A percentile compares a stretch with the other conserved stretches of the same genome.
phyloP scores from a whole-genome alignment of 2,888 invertebrate genomes.

The Rotaria socialis region DNA sequence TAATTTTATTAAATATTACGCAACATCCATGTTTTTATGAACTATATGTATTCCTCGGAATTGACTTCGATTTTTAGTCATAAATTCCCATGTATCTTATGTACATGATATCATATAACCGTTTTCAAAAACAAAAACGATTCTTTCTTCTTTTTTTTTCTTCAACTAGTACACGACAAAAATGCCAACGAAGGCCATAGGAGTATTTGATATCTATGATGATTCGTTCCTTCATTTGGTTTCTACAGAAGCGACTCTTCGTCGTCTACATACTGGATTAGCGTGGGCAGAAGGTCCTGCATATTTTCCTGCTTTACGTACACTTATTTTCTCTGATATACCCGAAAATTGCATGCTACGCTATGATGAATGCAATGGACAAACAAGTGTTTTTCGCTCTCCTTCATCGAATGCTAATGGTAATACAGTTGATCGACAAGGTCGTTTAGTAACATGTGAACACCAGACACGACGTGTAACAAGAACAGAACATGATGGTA shows the following conservation, averaged over 20 bases:
- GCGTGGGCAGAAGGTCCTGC: not conserved
- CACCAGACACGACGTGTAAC: not conserved
- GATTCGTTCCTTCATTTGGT: not conserved
- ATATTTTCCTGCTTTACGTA: not conserved
- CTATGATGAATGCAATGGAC: not conserved
- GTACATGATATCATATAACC: too few relatives aligned
- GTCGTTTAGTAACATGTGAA: constrained; percentile 15
- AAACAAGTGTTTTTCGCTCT: constrained; percentile 15
- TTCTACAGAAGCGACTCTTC: not conserved
- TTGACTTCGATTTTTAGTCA: too few relatives aligned
- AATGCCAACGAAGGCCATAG: not conserved
- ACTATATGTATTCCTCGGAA: too few relatives aligned
- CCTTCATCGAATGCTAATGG: not conserved
- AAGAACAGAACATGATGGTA: constrained; percentile 3
- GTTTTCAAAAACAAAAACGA: too few relatives aligned
- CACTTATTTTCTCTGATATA: not conserved
- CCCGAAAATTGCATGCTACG: not conserved
- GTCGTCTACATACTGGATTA: not conserved
- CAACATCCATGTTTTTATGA: too few relatives aligned
- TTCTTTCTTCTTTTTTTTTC: not conserved
- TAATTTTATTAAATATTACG: not conserved
- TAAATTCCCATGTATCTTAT: too few relatives aligned
- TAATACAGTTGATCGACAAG: not conserved
- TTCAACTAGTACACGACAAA: not conserved
- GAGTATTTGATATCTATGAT: not conserved